Evolutionary conservation across 92 coral and sea anemone genomes (phyloP), one percentile per base, ranked within the genome.

Genomic region (Zoanthus gigantus): DNA sequence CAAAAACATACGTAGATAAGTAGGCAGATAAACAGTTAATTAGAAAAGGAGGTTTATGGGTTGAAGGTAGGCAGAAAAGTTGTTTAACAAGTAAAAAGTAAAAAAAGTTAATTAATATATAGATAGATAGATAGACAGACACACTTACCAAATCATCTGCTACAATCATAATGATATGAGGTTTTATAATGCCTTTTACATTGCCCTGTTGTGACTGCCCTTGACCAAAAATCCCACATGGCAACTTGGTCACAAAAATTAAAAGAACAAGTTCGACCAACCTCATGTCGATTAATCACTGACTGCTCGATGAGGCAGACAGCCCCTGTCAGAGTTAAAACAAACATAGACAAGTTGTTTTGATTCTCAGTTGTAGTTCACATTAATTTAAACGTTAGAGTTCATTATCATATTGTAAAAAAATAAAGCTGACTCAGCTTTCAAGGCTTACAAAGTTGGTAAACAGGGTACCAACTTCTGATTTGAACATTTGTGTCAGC

Each of bases 61-160:
- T 50, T 50, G 12, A 50, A 50, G 9, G 56, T 50, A 50, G 12
- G 9, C 2, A 37, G 42, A 37, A 50, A 7, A 50, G 56, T 50
- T 50, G 56, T 7, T 7, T 11, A 11, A 11, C 12, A 50, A 7
- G 56, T 50, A 63, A 14, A 60, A 5, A 60, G 0, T 4, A 14
- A 17, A 6, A 4, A 23, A 63, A 63, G 8, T 63, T 2, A 17
- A 11, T 11, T 57, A 57, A 1, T 15, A 23, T 17, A 17, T 16
- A 5, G 7, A 61, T 29, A 71, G n/a, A 18, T 12, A 10, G 32
- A 11, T 63, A 6, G 46, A 0, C 10, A 46, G 9, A 16, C 17
- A 9, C n/a, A 86, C 98, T 91, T 54, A 96, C 98, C 92, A 96
- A 87, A 53, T 96, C 98, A 85, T 96, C 98, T 2, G 98, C 98